Evolutionary conservation across 2,113 vertebrate species (phyloP).

Genomic region (Semicossyphus pulcher): DNA sequence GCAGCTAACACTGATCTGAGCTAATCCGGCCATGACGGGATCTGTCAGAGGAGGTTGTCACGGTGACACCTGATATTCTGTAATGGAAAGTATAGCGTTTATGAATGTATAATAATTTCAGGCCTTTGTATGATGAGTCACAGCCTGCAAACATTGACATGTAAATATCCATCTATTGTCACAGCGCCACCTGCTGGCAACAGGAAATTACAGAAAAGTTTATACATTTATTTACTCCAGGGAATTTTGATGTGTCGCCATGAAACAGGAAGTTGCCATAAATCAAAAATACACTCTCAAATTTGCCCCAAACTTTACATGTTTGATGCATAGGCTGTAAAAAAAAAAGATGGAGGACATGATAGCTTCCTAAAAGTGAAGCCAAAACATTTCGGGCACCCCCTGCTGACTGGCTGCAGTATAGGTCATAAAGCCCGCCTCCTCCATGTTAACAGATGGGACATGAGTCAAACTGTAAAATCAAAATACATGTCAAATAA

Average conservation of each 20-base stretch:
- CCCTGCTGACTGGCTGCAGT: no score
- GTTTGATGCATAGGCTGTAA: neutral
- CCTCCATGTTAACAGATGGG: no score
- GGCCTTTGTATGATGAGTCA: neutral
- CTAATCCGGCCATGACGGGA: slow-evolving; percentile 55
- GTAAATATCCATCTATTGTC: neutral
- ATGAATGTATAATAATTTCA: neutral
- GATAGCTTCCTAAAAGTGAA: neutral
- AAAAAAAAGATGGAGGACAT: neutral
- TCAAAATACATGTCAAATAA: no score
- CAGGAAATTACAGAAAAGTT: neutral
- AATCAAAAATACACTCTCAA: no score
- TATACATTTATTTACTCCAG: no score
- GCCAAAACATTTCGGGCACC: neutral
- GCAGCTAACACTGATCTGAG: slow-evolving; percentile 58
- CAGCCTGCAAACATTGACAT: neutral
- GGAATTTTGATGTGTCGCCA: neutral
- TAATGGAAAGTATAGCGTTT: slow-evolving; percentile 35
- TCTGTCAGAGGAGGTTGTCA: slow-evolving; percentile 46
- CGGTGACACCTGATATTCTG: slow-evolving; percentile 33
- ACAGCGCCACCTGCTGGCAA: neutral
- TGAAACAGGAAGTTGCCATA: neutral
- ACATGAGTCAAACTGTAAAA: no score
- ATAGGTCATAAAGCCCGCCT: no score
- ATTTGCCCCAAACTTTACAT: no score